A percentile compares a stretch with the other conserved stretches of the same genome.
Evolutionary conservation across 2,113 vertebrate species (phyloP).

Genomic region (Origma solitaria): DNA sequence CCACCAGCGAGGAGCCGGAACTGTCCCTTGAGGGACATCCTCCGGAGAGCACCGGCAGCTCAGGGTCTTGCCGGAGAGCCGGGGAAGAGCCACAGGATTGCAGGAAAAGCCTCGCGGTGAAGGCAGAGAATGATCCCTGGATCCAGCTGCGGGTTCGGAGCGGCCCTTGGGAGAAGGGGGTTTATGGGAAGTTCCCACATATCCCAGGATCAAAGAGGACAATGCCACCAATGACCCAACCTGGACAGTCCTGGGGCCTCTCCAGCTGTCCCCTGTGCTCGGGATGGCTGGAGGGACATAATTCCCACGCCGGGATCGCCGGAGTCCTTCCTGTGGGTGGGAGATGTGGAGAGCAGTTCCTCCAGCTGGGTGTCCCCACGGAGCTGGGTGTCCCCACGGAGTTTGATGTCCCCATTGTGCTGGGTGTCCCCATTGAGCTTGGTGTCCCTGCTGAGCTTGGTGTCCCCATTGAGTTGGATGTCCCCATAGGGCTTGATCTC

Average conservation of each 20-base stretch:
- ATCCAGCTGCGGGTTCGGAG: not conserved
- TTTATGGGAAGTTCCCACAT: not conserved
- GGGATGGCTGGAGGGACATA: not conserved
- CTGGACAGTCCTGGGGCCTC: not conserved
- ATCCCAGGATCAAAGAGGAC: not conserved
- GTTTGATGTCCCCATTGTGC: too few species aligned
- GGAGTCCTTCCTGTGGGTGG: not conserved
- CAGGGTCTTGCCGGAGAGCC: not conserved
- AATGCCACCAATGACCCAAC: not conserved
- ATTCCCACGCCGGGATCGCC: not conserved
- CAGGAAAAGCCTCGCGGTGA: not conserved
- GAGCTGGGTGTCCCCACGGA: not conserved
- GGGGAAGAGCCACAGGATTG: not conserved
- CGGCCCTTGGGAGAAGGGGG: not conserved
- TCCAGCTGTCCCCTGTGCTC: accelerated
- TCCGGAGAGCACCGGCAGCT: too few species aligned
- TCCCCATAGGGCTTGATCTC: too few species aligned
- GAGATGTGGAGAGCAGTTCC: not conserved
- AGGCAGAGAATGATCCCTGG: not conserved
- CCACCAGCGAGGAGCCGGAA: not conserved
- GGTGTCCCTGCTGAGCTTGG: too few species aligned
- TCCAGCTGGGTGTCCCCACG: not conserved
- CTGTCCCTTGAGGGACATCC: not conserved
- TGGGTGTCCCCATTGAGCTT: too few species aligned
- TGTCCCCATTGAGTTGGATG: too few species aligned